These are phyloP conservation scores for Anguilla pacifica DNA, from an alignment of 2,797 vertebrate species.

Conservation along the genomic window DNA sequence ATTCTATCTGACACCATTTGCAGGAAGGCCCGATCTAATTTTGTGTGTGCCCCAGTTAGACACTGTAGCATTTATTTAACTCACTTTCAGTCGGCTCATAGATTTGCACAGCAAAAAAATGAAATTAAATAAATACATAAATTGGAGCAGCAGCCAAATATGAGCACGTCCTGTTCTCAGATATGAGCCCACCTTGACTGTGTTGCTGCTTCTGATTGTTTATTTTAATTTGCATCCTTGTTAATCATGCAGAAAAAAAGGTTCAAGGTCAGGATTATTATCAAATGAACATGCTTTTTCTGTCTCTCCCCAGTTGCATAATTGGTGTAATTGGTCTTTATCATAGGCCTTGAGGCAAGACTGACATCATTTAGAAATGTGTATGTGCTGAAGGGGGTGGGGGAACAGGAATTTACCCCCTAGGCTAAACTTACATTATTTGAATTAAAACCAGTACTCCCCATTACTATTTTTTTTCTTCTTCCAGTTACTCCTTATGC, in stretches of 20 bases:
- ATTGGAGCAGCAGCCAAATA: not conserved
- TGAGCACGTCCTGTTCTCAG: not conserved
- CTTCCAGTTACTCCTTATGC: not conserved
- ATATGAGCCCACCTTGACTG: not conserved
- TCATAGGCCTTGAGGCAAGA: constrained; percentile 33
- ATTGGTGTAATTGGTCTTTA: not conserved
- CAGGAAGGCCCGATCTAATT: not conserved
- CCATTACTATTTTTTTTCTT: constrained; percentile 31
- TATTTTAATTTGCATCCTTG: not conserved
- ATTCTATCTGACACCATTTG: not conserved
- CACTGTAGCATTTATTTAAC: not conserved
- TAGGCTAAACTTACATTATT: constrained; percentile 29
- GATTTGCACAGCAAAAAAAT: not conserved
- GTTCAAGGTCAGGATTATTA: not conserved
- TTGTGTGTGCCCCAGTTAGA: not conserved
- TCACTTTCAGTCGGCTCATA: not conserved
- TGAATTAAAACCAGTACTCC: constrained; percentile 23
- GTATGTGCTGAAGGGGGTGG: constrained; percentile 15
- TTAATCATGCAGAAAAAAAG: not conserved
- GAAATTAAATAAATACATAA: not conserved
- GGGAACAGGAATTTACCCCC: constrained; percentile 27
- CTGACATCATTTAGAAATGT: constrained; percentile 37
- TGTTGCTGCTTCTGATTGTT: not conserved
- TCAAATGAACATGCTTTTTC: not conserved
- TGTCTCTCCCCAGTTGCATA: not conserved